Base-by-base conservation (phyloP, 2,797 vertebrate genomes). In the Cephalopachus bancanus region DNA sequence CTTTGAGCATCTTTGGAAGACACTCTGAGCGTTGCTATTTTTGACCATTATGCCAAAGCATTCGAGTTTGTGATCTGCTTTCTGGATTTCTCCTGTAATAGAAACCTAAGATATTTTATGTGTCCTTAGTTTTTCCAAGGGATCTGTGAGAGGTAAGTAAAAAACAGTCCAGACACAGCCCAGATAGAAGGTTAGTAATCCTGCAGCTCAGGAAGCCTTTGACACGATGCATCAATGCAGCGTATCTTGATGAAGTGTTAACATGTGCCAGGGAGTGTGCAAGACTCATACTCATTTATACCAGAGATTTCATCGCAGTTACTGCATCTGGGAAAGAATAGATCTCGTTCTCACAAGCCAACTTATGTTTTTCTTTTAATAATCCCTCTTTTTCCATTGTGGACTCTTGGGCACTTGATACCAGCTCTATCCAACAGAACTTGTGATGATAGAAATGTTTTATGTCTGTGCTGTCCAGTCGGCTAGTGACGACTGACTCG, bases 61-160 rank as follows among this genome's bases (percentile, higher is more conserved):
- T 74, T 89, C 10, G 7, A 74, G 59, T 92, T 81, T 80, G 10
- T 89, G 69, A 89, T 71, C n/a, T 49, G 26, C 90, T 60, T 97
- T 95, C 49, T 85, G 53, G 1, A 33, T 22, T 92, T 83, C 15
- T 26, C 69, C 55, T 85, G 1, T 86, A 33, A 96, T 4, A 59
- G 83, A 79, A 92, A 57, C 57, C 24, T 78, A 62, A 80, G 30
- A 76, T 4, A 12, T 67, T 10, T 83, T 90, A 83, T 85, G 5
- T 81, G 89, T 85, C 16, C 44, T 96, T 65, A 55, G 74, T 89
- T 92, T 92, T 83, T 89, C n/a, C 78, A 80, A 37, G 62, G 51
- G 57, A 91, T 2, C 22, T 0, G 1, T 75, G 3, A 8, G 85
- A 88, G 26, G 59, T 87, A 91, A 91, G 59, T 55, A 72, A 80